A percentile compares a stretch with the other conserved stretches of the same genome.
Evolutionary conservation across 1,140 invertebrate genomes (phyloP).

Genomic region (Sitophilus oryzae): DNA sequence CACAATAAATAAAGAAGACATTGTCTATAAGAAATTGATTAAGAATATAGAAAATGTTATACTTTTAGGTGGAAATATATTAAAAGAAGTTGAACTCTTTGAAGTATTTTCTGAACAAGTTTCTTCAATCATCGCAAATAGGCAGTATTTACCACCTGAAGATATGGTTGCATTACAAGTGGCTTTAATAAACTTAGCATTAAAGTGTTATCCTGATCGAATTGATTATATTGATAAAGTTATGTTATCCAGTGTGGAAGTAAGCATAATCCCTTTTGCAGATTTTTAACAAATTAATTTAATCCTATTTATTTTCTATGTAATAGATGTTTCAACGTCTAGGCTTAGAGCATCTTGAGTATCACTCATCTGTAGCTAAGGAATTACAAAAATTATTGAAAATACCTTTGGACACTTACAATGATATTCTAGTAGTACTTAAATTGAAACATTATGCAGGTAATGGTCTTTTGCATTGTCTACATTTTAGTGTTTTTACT

Average conservation of each 20-base stretch:
- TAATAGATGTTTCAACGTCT: constrained; percentile 40
- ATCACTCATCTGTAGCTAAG: constrained; percentile 77
- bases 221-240: constrained; percentile 96
- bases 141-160: constrained; percentile 90
- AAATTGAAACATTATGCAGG: constrained; percentile 76
- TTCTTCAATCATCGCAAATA: constrained; percentile 85
- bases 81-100: constrained; percentile 82
- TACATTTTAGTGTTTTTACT: neutral
- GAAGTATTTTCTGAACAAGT: constrained; percentile 99
- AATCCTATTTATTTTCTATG: constrained; percentile 6
- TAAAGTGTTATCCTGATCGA: constrained; percentile 93
- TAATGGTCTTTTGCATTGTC: neutral
- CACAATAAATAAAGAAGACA: neutral
- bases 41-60: constrained; percentile 1
- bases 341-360: constrained; percentile 57
- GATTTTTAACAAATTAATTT: neutral
- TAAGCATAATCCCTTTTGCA: constrained; percentile 8
- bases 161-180: constrained; percentile 96
- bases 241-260: constrained; percentile 77
- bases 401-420: constrained; percentile 92
- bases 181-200: constrained; percentile 87
- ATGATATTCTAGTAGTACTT: constrained; percentile 83
- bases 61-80: constrained; percentile 28
- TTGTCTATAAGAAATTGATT: neutral
- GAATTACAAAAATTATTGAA: constrained; percentile 90